Evolutionary conservation across 1,140 invertebrate genomes (phyloP), one percentile per base, ranked within the genome.

Genomic region (Laupala kohalensis): DNA sequence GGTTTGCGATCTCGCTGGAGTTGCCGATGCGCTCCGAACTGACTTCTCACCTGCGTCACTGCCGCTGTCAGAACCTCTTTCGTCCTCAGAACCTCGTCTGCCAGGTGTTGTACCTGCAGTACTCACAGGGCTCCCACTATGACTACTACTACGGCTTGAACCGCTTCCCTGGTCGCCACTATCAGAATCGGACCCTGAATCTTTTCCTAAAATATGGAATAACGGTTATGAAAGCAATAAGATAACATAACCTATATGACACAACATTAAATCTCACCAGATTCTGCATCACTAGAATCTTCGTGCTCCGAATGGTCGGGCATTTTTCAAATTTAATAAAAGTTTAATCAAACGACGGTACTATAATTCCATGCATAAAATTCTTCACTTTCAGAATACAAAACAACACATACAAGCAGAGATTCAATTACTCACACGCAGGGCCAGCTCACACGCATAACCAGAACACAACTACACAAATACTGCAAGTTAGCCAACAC

Each of bases 131-230:
- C 71, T 72, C 23, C n/a, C 71, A 29, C 71, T 72, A 24, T 65
- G 64, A 25, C 71, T 72, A 26, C 71, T 72, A 29, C 71, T 72
- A n/a, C 28, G 70, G 29, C 71, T 72, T 23, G 71, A 72, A 13
- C 71, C 65, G 28, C 71, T 67, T 26, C 65, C 65, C 3, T 64
- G 63, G 24, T 62, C 69, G 5, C 53, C 69, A 25, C 71, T 71
- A 4, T 71, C 70, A 25, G 70, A 71, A 30, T 71, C 70, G 1
- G 70, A 71, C 15, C 63, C 70, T 19, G 70, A 65, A 28, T 65
- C 70, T 71, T 62, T 71, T 19, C n/a, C 70, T 71, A 30, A 25
- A 64, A 71, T 27, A 30, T 25, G 28, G 30, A 1, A 2, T 3
- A 68, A 68, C 5, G 1, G 12, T 19, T 29, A 30, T n/a, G 12